Evolutionary conservation across 2,797 vertebrate genomes (phyloP), one percentile per base, ranked within the genome.

Genomic region (Limosa lapponica): DNA sequence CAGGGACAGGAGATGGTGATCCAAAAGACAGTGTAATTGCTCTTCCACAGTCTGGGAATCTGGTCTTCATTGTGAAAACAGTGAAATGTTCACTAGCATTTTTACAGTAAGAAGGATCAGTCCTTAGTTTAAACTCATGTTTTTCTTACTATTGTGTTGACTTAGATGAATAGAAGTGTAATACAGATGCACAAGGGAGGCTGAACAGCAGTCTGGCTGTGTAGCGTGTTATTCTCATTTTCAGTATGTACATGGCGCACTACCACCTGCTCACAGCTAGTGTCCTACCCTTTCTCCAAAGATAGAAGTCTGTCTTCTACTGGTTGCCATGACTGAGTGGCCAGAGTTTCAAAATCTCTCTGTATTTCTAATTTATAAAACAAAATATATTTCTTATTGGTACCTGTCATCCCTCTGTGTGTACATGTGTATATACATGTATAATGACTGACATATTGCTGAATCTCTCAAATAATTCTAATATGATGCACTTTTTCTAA

Each of bases 181-280:
- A 13, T 48, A 23, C 3, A 1, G 36, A 41, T 54, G 30, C 13
- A 30, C 11, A 32, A 54, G 23, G 27, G 69, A 59, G 44, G 20
- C 57, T 84, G 79, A 78, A 37, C 17, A 73, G 39, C 32, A 49
- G 52, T 52, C 20, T 58, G 27, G 19, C 54, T 55, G 25, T 1
- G 1, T 57, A 36, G 28, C 10, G 41, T 52, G 32, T 27, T 71
- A 37, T 27, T 41, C 25, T 32, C 3, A 2, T 65, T 80, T 75
- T 85, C 65, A n/a, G 3, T 19, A 4, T 1, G 6, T 14, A 7
- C 0, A 0, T 64, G 37, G 19, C 2, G 3, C 28, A 8, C 23
- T 55, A 28, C 44, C 19, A 25, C 8, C 44, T 84, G 16, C 52
- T 84, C 49, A 20, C 61, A 49, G 28, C 39, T 65, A 23, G n/a